Conservation (phyloP, 1,140 invertebrate genomes). For the Zaprionus ghesquierei region DNA sequence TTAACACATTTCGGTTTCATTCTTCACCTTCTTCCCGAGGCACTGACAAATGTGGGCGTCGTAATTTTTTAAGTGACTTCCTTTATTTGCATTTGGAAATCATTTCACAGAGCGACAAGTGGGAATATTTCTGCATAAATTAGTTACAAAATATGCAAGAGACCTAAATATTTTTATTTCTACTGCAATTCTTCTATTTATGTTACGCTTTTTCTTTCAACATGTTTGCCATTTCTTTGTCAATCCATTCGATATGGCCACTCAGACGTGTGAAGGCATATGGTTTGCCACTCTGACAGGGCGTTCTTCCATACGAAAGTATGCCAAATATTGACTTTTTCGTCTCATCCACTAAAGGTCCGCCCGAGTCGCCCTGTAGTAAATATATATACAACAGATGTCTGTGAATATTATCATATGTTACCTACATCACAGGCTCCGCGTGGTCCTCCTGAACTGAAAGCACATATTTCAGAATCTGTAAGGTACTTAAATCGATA, state of each 20-base stretch:
- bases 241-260: constrained; percentile 39
- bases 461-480: constrained; percentile 47
- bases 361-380: constrained; percentile 60
- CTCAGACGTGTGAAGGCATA: constrained; percentile 59
- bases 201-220: neutral
- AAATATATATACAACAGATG: neutral
- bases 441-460: constrained; percentile 18
- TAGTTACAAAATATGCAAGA: constrained; percentile 5
- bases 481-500: constrained; percentile 39
- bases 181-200: neutral
- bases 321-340: constrained; percentile 29
- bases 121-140: constrained; percentile 61
- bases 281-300: constrained; percentile 29
- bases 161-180: no score
- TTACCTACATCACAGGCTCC: constrained; percentile 58
- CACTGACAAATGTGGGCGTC: constrained; percentile 44
- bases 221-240: constrained; percentile 22
- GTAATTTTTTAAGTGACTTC: constrained; percentile 76
- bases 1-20: constrained; percentile 61
- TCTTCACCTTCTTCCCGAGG: constrained; percentile 19
- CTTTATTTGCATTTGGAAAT: constrained; percentile 73
- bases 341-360: constrained; percentile 38
- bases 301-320: constrained; percentile 48
- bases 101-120: constrained; percentile 41
- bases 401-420: neutral